These are phyloP conservation scores for Danio rerio DNA, from an alignment of 2,113 vertebrate species.

Conservation along the genomic window GRCz12tu NC_133181.1:37142501-37143000, in stretches of 20 bases:
- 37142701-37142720: constrained; percentile 3
- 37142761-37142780: not conserved
- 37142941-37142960: constrained; percentile 64
- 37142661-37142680: too few species aligned
- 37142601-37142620: too few species aligned
- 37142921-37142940: constrained; percentile 68
- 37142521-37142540: too few species aligned
- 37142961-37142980: constrained; percentile 61
- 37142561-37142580: too few species aligned
- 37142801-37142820: constrained; percentile 5
- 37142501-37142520: too few species aligned
- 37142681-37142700: not conserved
- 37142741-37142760: not conserved
- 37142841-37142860: constrained; percentile 49
- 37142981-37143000: constrained; percentile 61
- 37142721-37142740: not conserved
- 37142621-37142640: too few species aligned
- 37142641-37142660: too few species aligned
- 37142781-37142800: constrained; percentile 20
- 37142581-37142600: too few species aligned
- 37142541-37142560: too few species aligned
- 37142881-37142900: constrained; percentile 63
- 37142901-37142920: constrained; percentile 44
- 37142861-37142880: constrained; percentile 59
- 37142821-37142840: not conserved